Evolutionary conservation across 2,888 invertebrate species (phyloP).

Genomic region (Clusia tigrina): DNA sequence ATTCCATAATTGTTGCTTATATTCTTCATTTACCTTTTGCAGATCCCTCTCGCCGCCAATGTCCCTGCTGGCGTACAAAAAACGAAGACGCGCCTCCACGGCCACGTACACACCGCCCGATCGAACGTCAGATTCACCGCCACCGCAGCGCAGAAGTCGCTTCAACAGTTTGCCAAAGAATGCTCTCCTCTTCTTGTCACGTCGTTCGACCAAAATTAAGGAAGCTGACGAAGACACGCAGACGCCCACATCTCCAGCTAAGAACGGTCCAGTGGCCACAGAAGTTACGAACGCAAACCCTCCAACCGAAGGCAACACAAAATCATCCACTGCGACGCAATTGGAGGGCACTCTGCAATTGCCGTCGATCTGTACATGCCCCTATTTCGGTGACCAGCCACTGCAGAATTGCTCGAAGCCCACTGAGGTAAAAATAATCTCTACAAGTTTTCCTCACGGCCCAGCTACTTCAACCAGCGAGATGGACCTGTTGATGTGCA

Average conservation of each 20-base stretch:
- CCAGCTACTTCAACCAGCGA: constrained; percentile 53
- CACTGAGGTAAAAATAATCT: constrained; percentile 68
- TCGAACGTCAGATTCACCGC: constrained; percentile 43
- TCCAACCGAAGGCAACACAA: constrained; percentile 20
- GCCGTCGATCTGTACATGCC: constrained; percentile 82
- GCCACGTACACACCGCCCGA: constrained; percentile 41
- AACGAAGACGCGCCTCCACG: constrained; percentile 55
- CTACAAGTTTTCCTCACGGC: constrained; percentile 50
- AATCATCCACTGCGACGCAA: constrained; percentile 5
- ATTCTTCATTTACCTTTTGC: constrained; percentile 14
- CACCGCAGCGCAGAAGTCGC: constrained; percentile 47
- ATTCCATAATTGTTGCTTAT: background rate
- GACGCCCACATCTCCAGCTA: constrained; percentile 26
- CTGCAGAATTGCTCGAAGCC: constrained; percentile 64
- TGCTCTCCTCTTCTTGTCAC: constrained; percentile 38
- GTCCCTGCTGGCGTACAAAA: constrained; percentile 45
- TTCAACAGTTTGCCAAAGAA: constrained; percentile 61
- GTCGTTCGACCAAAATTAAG: constrained; percentile 37
- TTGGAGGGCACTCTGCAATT: constrained; percentile 65
- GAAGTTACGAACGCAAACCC: constrained; percentile 38
- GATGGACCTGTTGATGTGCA: constrained; percentile 46
- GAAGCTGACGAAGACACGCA: constrained; percentile 14
- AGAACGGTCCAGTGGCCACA: constrained; percentile 40
- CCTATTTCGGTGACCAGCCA: constrained; percentile 79
- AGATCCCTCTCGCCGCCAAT: constrained; percentile 51